Evolutionary conservation across 2,797 vertebrate species (phyloP).

Genomic region (Notolepis coatsorum): DNA sequence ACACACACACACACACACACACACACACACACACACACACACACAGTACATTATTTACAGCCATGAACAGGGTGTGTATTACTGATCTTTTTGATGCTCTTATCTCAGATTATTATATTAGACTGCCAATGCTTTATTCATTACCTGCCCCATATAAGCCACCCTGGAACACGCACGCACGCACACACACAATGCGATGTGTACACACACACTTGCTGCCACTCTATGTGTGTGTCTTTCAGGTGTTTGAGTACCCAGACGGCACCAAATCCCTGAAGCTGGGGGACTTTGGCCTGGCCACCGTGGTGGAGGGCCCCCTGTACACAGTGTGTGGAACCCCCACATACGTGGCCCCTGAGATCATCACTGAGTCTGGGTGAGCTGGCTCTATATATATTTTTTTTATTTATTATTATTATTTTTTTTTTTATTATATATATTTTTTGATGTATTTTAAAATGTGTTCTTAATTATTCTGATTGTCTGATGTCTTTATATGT

Average conservation of each 20-base stretch:
- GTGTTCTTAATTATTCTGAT: too few relatives aligned
- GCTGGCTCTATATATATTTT: constrained; percentile 6
- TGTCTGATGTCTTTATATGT: too few relatives aligned
- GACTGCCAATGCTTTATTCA: constrained; percentile 41
- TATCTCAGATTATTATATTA: constrained; percentile 26
- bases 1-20: background rate
- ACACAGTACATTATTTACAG: background rate
- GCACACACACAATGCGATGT: background rate
- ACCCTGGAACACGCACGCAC: background rate
- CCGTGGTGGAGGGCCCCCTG: constrained; percentile 92
- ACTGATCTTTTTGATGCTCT: constrained; percentile 40
- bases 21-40: background rate
- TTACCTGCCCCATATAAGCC: constrained; percentile 22
- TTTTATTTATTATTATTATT: background rate
- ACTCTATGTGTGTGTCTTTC: background rate
- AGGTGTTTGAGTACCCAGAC: constrained; percentile 95
- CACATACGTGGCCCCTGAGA: constrained; percentile 97
- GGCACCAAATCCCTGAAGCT: constrained; percentile 95
- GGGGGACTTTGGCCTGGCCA: constrained; percentile 97
- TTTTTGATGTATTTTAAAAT: too few relatives aligned
- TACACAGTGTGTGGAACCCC: constrained; percentile 97
- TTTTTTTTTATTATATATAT: background rate
- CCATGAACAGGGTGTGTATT: background rate
- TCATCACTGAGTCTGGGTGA: constrained; percentile 96
- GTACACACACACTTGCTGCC: background rate